phyloP scores from a whole-genome alignment of 2,888 invertebrate species.

The Hypselothyrea guttata region DNA sequence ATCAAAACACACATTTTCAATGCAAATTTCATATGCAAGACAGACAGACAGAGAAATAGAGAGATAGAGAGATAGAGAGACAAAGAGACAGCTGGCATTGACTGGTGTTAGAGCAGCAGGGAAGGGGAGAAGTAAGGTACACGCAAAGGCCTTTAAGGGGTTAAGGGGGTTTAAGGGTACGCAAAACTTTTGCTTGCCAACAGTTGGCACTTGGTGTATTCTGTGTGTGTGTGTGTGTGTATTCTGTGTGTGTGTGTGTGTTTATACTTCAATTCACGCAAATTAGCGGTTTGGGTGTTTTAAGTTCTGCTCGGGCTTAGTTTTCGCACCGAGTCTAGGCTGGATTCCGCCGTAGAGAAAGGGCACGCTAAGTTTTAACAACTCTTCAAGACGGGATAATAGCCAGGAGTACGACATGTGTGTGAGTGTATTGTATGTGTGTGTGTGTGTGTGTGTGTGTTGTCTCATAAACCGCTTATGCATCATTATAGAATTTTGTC shows the following conservation, averaged over 20 bases:
- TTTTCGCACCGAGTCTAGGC: constrained; percentile 18
- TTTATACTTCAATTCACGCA: constrained; percentile 63
- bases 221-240: constrained; percentile 12
- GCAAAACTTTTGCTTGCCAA: constrained; percentile 49
- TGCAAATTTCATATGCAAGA: constrained; percentile 53
- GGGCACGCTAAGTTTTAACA: constrained; percentile 50
- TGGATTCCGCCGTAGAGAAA: neutral
- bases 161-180: constrained; percentile 32
- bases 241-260: constrained; percentile 21
- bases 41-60: constrained; percentile 20
- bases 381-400: constrained; percentile 57
- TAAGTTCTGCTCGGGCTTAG: constrained; percentile 35
- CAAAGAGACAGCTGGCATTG: constrained; percentile 16
- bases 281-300: constrained; percentile 68
- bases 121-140: neutral
- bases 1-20: constrained; percentile 69
- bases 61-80: constrained; percentile 21
- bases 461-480: constrained; percentile 71
- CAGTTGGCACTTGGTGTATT: constrained; percentile 19
- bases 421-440: constrained; percentile 14
- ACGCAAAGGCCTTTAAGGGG: constrained; percentile 4
- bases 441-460: constrained; percentile 13
- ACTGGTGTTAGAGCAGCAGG: constrained; percentile 15
- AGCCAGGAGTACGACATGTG: constrained; percentile 20
- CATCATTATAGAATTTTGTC: constrained; percentile 70